A percentile compares a stretch with the other conserved stretches of the same genome.
phyloP scores from a whole-genome alignment of 2,113 vertebrate species.

The Sterna hirundo region DNA sequence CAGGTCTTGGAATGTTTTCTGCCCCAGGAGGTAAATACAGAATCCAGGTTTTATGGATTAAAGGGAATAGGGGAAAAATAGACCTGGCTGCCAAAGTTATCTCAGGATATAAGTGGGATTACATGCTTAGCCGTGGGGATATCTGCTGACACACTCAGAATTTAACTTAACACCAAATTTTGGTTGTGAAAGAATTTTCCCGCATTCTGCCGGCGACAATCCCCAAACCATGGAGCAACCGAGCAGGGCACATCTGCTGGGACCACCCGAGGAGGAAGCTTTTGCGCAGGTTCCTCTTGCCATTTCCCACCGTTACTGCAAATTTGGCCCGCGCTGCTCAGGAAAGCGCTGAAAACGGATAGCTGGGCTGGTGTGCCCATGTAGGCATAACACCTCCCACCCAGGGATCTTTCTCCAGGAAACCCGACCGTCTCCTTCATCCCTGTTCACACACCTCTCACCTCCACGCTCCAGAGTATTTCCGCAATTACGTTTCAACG shows the following conservation, averaged over 20 bases:
- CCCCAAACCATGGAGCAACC: background rate
- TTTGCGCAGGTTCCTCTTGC: background rate
- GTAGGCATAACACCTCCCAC: fast-evolving
- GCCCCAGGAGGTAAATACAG: conserved; percentile 23
- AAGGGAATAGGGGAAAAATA: background rate
- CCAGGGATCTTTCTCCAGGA: background rate
- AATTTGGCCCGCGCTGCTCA: background rate
- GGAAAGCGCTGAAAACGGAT: background rate
- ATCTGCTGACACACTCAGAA: conserved; percentile 42
- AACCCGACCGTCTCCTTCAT: background rate
- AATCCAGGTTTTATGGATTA: conserved; percentile 52
- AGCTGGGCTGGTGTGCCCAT: background rate
- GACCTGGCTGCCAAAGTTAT: conserved; percentile 25
- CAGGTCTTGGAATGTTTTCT: conserved; percentile 26
- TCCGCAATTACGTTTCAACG: background rate
- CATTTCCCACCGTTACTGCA: background rate
- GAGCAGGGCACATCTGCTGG: background rate
- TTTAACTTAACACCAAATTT: conserved; percentile 11
- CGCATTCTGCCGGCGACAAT: background rate
- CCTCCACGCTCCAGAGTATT: background rate
- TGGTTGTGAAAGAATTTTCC: conserved; percentile 19
- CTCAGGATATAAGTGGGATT: conserved; percentile 17
- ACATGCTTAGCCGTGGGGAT: background rate
- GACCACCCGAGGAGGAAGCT: conserved; percentile 26
- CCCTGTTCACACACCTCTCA: background rate